Base-by-base conservation (phyloP, 1,140 invertebrate genomes). In the Drosophila parvula region DNA sequence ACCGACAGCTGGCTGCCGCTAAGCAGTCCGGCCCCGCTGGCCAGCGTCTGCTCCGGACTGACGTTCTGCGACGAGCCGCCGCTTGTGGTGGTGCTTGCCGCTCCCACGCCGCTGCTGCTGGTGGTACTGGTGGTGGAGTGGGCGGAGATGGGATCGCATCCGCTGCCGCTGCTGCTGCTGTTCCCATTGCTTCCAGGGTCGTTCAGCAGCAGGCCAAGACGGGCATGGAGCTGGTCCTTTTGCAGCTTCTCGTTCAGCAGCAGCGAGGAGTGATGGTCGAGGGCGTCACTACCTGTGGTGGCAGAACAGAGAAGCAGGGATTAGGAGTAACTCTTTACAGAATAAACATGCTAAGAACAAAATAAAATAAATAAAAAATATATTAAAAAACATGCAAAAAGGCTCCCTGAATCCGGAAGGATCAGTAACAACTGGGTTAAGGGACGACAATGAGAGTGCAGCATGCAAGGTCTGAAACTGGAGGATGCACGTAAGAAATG, bases 141-240 rank as follows among this genome's bases (percentile, higher is more conserved):
- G 9, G 73, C 59, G 9, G 83, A 93, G 40, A 83, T 79, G 92
- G 92, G 74, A 92, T 93, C 90, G 90, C 92, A 91, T 55, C 79
- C 77, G 32, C 71, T 81, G 45, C 77, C 90, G 90, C 92, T 91
- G 75, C 76, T 78, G 40, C 71, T 81, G 48, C 71, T 76, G 41
- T 83, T 83, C 1, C 65, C 67, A 55, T 79, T 80, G 56, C 43
- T 55, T 4, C 76, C 78, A 69, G 93, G 93, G 80, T 96, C 96
- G 3, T 97, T 97, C 18, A 98, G 92, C 14, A 98, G 92, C 8
- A 98, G 92, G 5, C 97, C 97, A 30, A 98, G 92, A 1, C 97
- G 93, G 93, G 97, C 96, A 92, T 98, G 97, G 32, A 98, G 93
- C 91, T 98, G 97, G 89, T 92, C 89, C 75, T 91, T 90, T 36